phyloP scores from a whole-genome alignment of 2,888 invertebrate species.

The Cantharis nigra region DNA sequence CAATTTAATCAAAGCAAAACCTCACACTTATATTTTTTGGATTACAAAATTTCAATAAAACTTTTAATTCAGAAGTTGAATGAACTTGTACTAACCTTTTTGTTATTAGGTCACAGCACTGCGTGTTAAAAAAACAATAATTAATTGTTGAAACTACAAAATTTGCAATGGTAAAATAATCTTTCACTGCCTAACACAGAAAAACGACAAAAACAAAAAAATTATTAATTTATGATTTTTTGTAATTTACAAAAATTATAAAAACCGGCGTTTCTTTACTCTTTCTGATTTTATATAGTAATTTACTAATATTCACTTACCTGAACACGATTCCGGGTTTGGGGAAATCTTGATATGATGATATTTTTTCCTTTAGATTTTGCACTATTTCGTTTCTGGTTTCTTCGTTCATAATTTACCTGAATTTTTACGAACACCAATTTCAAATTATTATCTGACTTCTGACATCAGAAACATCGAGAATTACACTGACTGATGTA shows the following conservation, averaged over 20 bases:
- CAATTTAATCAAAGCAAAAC: too few species aligned
- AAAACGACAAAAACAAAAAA: not conserved
- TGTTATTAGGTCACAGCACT: not conserved
- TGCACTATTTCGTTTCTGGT: not conserved
- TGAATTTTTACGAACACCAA: not conserved
- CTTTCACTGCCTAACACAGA: constrained; percentile 20
- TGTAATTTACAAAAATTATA: not conserved
- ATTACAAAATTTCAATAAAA: too few species aligned
- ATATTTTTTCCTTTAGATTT: not conserved
- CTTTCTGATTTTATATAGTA: not conserved
- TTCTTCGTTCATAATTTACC: not conserved
- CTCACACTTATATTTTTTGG: too few species aligned
- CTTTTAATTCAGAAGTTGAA: not conserved
- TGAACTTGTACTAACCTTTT: not conserved
- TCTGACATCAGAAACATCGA: not conserved
- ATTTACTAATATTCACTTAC: constrained; percentile 56
- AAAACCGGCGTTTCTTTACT: not conserved
- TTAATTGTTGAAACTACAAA: not conserved
- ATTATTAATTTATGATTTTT: not conserved
- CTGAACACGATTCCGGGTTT: constrained; percentile 82
- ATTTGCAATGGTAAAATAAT: not conserved
- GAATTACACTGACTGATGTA: not conserved
- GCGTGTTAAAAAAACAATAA: not conserved
- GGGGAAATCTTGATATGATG: constrained; percentile 77
- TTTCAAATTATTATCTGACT: not conserved